phyloP scores from a whole-genome alignment of 2,113 vertebrate genomes.

The Herpailurus yagouaroundi region DNA sequence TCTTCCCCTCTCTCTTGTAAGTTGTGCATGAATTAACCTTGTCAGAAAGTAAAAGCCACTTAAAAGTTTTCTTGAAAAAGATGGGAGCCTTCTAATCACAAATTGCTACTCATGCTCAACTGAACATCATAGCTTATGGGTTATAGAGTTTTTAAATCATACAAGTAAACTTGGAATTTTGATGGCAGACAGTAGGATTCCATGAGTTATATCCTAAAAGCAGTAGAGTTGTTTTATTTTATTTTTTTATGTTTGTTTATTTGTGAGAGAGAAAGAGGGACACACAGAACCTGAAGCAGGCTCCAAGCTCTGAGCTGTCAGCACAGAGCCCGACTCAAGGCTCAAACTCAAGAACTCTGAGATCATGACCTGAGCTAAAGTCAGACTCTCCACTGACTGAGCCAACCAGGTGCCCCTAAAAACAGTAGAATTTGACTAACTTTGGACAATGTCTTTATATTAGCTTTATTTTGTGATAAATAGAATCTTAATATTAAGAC shows the following conservation, averaged over 20 bases:
- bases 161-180: constrained; percentile 26
- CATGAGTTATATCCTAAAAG: background rate
- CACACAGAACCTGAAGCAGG: too few species aligned
- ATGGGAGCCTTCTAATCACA: background rate
- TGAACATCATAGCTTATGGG: background rate
- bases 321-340: too few species aligned
- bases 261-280: too few species aligned
- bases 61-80: background rate
- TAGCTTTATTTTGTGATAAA: constrained; percentile 25
- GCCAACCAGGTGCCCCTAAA: background rate
- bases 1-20: background rate
- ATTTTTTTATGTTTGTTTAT: too few species aligned
- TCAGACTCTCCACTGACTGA: too few species aligned
- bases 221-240: background rate
- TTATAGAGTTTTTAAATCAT: constrained; percentile 20
- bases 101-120: background rate
- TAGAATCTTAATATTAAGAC: background rate
- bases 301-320: too few species aligned
- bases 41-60: background rate
- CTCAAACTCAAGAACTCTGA: too few species aligned
- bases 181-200: background rate
- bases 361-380: too few species aligned
- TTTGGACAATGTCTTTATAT: background rate
- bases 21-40: background rate
- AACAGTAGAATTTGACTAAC: background rate